Conservation (phyloP, 2,797 vertebrate genomes). For the Remorina albescens region DNA sequence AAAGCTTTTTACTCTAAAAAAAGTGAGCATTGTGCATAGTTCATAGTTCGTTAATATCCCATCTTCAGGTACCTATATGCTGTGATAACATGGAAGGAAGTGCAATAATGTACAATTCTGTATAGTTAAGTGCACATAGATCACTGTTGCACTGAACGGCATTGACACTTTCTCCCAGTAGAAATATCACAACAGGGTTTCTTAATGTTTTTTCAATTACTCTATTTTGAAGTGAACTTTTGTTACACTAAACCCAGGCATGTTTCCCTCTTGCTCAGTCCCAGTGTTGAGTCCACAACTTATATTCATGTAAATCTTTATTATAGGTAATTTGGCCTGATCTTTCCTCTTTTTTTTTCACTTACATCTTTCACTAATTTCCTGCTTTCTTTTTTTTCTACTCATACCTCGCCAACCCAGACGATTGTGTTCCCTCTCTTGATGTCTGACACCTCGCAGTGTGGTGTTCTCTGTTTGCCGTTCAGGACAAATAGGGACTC, state of each 20-base stretch:
- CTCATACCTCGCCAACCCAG: constrained; percentile 98
- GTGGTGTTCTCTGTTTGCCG: constrained; percentile 89
- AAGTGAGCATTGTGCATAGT: constrained; percentile 90
- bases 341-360: constrained; percentile 38
- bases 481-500: constrained; percentile 93
- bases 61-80: constrained; percentile 81
- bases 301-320: constrained; percentile 79
- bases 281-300: constrained; percentile 82
- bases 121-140: constrained; percentile 84
- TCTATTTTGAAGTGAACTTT: constrained; percentile 81
- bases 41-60: constrained; percentile 83
- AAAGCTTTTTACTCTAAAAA: constrained; percentile 86
- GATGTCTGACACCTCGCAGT: constrained; percentile 94
- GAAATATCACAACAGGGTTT: constrained; percentile 81
- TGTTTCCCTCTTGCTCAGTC: constrained; percentile 77
- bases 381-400: constrained; percentile 32
- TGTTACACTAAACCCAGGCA: constrained; percentile 80
- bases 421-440: constrained; percentile 91
- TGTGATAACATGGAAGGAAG: constrained; percentile 86
- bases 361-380: constrained; percentile 67
- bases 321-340: constrained; percentile 76
- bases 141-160: constrained; percentile 87
- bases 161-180: constrained; percentile 81
- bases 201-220: constrained; percentile 70
- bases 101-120: constrained; percentile 85